Conservation (phyloP, 2,888 invertebrate genomes). For the Furcula furcula region DNA sequence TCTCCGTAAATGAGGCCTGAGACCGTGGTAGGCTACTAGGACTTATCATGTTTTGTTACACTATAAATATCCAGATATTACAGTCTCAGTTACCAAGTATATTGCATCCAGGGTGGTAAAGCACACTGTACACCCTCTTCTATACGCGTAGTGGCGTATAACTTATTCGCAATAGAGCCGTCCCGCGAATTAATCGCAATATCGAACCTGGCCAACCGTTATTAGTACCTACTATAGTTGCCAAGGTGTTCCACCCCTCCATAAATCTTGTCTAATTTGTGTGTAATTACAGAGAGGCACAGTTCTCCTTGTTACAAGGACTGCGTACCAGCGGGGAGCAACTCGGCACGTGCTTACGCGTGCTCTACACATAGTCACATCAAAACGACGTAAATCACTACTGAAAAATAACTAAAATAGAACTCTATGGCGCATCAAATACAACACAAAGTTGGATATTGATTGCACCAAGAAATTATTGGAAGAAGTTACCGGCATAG, state of each 20-base stretch:
- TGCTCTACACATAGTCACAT: constrained; percentile 35
- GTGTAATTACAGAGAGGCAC: constrained; percentile 80
- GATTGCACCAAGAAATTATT: constrained; percentile 29
- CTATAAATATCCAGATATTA: too few relatives aligned
- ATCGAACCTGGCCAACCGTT: constrained; percentile 75
- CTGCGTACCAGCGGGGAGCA: constrained; percentile 76
- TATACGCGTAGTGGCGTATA: too few relatives aligned
- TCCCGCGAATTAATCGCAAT: constrained; percentile 71
- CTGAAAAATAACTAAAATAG: constrained; percentile 20
- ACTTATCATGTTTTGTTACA: too few relatives aligned
- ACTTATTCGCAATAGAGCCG: constrained; percentile 50
- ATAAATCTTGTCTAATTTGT: constrained; percentile 83
- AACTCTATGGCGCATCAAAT: constrained; percentile 14
- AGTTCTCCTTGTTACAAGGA: constrained; percentile 78
- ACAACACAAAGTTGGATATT: constrained; percentile 25
- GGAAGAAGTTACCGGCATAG: constrained; percentile 41
- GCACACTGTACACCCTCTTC: too few relatives aligned
- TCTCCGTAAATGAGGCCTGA: too few relatives aligned
- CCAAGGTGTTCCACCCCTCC: constrained; percentile 80
- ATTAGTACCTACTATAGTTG: constrained; percentile 79
- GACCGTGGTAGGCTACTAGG: too few relatives aligned
- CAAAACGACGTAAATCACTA: constrained; percentile 33
- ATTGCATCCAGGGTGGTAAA: too few relatives aligned
- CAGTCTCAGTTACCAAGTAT: too few relatives aligned
- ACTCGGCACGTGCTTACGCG: constrained; percentile 77